Base-by-base conservation (phyloP, 2,797 vertebrate species). In the Naso thynnoides region DNA sequence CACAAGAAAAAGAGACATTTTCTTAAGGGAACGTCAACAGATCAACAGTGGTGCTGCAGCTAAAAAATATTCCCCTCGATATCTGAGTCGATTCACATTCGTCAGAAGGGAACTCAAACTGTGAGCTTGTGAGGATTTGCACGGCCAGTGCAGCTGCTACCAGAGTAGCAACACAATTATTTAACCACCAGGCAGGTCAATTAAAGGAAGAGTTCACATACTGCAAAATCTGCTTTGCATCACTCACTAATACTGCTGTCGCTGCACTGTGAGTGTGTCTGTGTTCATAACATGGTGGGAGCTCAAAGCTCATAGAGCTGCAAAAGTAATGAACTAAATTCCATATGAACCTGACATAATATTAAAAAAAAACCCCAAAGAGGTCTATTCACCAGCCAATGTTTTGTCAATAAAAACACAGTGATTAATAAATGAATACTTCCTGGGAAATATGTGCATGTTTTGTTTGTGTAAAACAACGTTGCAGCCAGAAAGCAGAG, bases 71-170 rank as follows among this genome's bases (percentile, higher is more conserved):
- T 78, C 58, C 33, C 57, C 58, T 81, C 71, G 67, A 80, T 86
- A 74, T 77, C 67, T 9, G 24, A 77, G 86, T 81, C 13, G 54
- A 82, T 92, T 88, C 78, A 53, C 62, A 79, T 81, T 83, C 48
- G 65, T 61, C 63, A 73, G 59, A 75, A 41, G 24, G 42, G 42
- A 81, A 81, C 66, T 81, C 66, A 59, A 80, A 84, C 54, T 49
- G 64, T 52, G 81, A 73, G 53, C 31, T 19, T 67, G 38, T 44
- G 53, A 78, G 60, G 70, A 29, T 21, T 39, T 27, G 29, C 21
- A 45, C 33, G 21, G 70, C 86, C 86, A 86, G 47, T 86, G 59
- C 52, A 21, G 36, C 70, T 61, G 75, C 71, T 70, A 62, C 71
- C 75, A 24, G 58, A 55, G 63, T 38, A 26, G 15, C 3, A 47